Evolutionary conservation across 2,113 vertebrate genomes (phyloP), one percentile per base, ranked within the genome.

Genomic region (Scopus umbretta): DNA sequence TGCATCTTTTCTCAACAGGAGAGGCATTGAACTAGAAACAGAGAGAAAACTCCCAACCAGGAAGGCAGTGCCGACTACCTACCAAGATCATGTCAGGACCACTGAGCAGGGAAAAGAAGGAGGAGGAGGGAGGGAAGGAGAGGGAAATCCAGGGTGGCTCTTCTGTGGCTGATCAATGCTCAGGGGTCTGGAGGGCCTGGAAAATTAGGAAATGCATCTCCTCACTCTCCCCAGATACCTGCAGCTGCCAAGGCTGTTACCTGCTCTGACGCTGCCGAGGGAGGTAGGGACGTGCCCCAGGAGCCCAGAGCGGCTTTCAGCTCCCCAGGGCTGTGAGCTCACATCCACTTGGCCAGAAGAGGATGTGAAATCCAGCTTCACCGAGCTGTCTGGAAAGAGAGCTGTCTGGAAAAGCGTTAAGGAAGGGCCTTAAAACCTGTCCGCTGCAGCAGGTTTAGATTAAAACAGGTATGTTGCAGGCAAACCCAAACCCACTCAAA

Each of bases 361-460:
- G 40, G 86, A 76, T 93, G 91, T 81, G 94, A 96, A 96, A 97
- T 79, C 40, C 86, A 93, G 47, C 65, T 40, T 93, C 43, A 71
- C 23, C 6, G 16, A 83, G 63, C 38, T 80, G 87, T 88, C 85
- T 96, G 92, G 74, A 94, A 95, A 91, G 90, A 92, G 38, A 88
- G n/a, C n/a, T 91, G 89, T 94, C 97, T 97, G 95, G 70, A 92
- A 95, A 95, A 97, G 36, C 0, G 0, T 38, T 89, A 89, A 70
- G 70, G 70, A 85, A 79, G 34, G 49, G 45, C 78, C 73, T 87
- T 92, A 79, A 96, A 94, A 92, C 49, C 89, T 94, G 73, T 73
- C 86, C 49, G 36, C 58, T 58, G 43, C 91, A 95, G 73, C 58
- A 94, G 91, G 52, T 85, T 97, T 94, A 94, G 53, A 95, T 97